These are phyloP conservation scores for Callocephalon fimbriatum DNA, from an alignment of 2,113 vertebrate genomes.

Conservation along the genomic window DNA sequence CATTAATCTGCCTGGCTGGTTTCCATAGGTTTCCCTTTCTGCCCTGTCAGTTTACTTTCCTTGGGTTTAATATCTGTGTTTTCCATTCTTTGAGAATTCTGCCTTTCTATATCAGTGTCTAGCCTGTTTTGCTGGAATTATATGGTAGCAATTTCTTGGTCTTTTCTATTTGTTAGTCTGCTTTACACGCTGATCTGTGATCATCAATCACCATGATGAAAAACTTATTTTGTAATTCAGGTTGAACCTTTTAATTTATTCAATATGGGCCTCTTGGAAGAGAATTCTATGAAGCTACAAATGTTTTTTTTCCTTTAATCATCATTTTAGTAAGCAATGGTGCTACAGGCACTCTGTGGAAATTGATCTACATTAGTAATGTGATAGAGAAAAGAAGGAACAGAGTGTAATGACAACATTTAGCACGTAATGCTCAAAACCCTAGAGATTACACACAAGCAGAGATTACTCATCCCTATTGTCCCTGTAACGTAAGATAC, in stretches of 20 bases:
- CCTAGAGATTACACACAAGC: background rate
- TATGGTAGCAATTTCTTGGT: background rate
- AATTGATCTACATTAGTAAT: background rate
- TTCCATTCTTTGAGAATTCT: conserved; percentile 16
- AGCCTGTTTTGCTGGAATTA: background rate
- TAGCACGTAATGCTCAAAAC: background rate
- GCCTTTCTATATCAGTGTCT: background rate
- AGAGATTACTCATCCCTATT: background rate
- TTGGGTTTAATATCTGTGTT: background rate
- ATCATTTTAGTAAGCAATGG: background rate
- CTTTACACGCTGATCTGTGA: background rate
- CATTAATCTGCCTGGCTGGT: background rate
- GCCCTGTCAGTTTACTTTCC: background rate
- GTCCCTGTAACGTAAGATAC: background rate
- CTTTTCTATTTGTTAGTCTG: background rate
- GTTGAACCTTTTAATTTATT: background rate
- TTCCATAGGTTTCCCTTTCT: conserved; percentile 32
- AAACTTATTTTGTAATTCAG: background rate
- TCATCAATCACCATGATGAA: background rate
- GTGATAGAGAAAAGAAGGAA: background rate
- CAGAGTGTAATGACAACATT: background rate
- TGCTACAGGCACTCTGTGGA: background rate
- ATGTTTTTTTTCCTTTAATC: background rate
- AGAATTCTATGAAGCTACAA: background rate
- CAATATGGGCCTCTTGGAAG: background rate